These are phyloP conservation scores for Nomada fucata DNA, from an alignment of 2,888 invertebrate species.

Conservation along the genomic window DNA sequence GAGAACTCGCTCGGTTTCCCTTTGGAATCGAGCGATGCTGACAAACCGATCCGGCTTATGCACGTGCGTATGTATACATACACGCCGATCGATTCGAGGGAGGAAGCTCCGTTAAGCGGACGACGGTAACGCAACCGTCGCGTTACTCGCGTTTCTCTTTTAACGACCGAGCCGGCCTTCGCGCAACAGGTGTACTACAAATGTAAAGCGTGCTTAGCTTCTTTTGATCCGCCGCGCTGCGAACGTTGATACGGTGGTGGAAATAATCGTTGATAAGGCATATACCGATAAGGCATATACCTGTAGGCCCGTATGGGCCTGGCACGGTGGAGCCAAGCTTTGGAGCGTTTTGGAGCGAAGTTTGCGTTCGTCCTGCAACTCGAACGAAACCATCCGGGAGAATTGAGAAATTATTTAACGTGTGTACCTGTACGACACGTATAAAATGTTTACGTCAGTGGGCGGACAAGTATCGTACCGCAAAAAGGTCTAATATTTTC, in stretches of 20 bases:
- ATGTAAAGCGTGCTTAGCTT: constrained; percentile 55
- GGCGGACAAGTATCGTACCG: too few relatives aligned
- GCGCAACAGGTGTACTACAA: constrained; percentile 64
- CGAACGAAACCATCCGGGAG: too few relatives aligned
- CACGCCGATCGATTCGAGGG: neutral
- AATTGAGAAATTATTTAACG: too few relatives aligned
- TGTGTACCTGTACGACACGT: too few relatives aligned
- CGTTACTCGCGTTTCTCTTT: constrained; percentile 52
- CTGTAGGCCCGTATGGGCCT: neutral
- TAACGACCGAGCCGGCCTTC: constrained; percentile 41
- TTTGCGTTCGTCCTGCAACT: neutral
- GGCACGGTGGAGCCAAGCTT: neutral
- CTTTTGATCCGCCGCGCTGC: constrained; percentile 30
- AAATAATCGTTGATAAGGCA: neutral
- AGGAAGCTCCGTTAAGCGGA: constrained; percentile 3
- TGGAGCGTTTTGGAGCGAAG: neutral
- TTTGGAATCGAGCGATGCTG: constrained; percentile 9
- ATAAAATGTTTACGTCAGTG: too few relatives aligned
- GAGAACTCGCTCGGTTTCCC: constrained; percentile 14
- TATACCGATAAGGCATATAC: neutral
- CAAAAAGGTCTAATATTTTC: too few relatives aligned
- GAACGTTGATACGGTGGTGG: neutral
- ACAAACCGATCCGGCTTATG: constrained; percentile 3
- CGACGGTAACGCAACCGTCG: constrained; percentile 1
- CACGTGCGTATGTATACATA: too few relatives aligned